Base-by-base conservation (phyloP, 2,797 vertebrate genomes). In the Gymnocypris eckloni region DNA sequence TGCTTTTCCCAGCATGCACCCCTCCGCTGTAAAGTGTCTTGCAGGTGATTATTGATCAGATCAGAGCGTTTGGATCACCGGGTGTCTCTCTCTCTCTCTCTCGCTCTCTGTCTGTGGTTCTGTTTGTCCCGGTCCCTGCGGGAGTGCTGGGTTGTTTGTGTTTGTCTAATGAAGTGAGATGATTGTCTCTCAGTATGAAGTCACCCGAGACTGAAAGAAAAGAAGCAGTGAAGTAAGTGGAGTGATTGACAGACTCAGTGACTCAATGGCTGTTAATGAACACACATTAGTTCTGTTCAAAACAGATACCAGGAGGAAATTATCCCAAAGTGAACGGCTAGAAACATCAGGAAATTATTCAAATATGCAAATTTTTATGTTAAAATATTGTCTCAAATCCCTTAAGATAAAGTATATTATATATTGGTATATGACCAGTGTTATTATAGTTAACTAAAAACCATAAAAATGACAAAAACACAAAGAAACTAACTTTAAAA, bases 111-210 rank as follows among this genome's bases (percentile, higher is more conserved):
- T 86, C 69, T 73, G 25, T 89, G 43, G 64, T 11, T 50, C 25
- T 28, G 64, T 70, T 41, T 82, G 41, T 66, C 79, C 88, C 81
- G 52, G 90, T 84, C 72, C 91, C 89, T 84, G 54, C 77, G 91
- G 92, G 91, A 90, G 83, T 41, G 72, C 80, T 83, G 56, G 80
- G 41, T 64, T 92, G 91, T 93, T 93, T 93, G 89, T 92, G 72
- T 91, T 89, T 85, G 82, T 89, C 88, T 91, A 92, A 93, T 92
- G 89, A 94, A 92, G 89, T 90, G 89, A 91, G 85, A 91, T 83
- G 89, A 91, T 86, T 85, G 81, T 84, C 52, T 91, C 86, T 87
- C 78, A 81, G 25, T 75, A 84, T 64, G 77, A 52, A 84, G 80
- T 88, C 90, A 88, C 84, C 75, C 83, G 67, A 86, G 79, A 84